Evolutionary conservation across 1,140 invertebrate species (phyloP).

Genomic region (Aphidius gifuensis): DNA sequence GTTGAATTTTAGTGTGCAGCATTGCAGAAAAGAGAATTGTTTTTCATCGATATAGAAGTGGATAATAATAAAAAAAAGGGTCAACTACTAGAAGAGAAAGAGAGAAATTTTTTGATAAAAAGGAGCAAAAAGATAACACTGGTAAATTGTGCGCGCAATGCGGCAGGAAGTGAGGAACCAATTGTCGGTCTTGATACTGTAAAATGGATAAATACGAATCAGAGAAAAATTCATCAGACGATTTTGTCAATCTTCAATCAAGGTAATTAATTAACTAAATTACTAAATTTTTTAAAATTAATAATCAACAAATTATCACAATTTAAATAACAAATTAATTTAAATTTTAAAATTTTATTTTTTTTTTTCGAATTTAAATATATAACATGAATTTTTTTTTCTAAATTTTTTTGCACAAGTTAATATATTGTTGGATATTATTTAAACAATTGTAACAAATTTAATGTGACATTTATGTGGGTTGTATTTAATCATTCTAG

Average conservation of each 20-base stretch:
- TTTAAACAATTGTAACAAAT: background rate
- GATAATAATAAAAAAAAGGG: background rate
- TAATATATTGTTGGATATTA: too few species aligned
- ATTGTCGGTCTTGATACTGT: background rate
- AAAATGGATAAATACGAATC: constrained; percentile 1
- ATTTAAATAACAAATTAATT: too few species aligned
- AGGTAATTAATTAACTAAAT: background rate
- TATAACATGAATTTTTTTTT: background rate
- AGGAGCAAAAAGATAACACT: background rate
- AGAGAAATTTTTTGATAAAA: background rate
- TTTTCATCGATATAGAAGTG: background rate
- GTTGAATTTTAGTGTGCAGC: background rate
- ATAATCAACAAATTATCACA: too few species aligned
- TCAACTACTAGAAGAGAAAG: background rate
- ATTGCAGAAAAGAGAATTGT: constrained; percentile 8
- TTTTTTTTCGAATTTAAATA: background rate
- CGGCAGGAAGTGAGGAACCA: constrained; percentile 5
- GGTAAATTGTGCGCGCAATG: constrained; percentile 3
- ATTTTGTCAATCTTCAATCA: constrained; percentile 5
- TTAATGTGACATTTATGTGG: background rate
- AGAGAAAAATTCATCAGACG: background rate
- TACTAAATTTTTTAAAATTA: too few species aligned
- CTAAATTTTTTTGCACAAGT: background rate
- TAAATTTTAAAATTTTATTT: too few species aligned
- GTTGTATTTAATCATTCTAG: too few species aligned